phyloP scores from a whole-genome alignment of 1,140 invertebrate species.

The Drosophila carrolli region DNA sequence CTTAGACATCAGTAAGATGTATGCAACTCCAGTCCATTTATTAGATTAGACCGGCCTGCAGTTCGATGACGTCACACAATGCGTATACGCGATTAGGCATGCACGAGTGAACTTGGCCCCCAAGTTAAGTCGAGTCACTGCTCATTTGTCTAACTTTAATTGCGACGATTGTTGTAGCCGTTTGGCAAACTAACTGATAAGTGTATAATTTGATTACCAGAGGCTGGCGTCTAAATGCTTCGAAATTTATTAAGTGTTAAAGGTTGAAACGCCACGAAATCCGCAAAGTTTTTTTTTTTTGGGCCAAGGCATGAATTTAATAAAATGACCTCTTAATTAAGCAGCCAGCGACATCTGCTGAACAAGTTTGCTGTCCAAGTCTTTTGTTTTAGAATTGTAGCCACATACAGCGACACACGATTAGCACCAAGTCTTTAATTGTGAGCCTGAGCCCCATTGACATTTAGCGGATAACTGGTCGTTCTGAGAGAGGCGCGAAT shows the following conservation, averaged over 20 bases:
- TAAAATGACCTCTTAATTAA: conserved; percentile 46
- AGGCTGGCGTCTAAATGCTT: conserved; percentile 11
- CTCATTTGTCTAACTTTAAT: conserved; percentile 59
- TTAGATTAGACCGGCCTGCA: conserved; percentile 11
- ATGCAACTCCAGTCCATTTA: conserved; percentile 32
- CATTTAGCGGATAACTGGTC: conserved; percentile 67
- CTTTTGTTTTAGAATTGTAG: conserved; percentile 32
- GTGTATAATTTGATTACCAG: conserved; percentile 64
- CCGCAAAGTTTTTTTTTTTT: conserved; percentile 11
- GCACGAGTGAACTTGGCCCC: conserved; percentile 62
- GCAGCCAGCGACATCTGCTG: conserved; percentile 6
- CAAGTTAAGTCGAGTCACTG: conserved; percentile 38
- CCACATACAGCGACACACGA: background rate
- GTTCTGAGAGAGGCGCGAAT: conserved; percentile 26
- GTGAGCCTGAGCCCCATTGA: conserved; percentile 42
- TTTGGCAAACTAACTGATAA: conserved; percentile 60
- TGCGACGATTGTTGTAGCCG: conserved; percentile 50
- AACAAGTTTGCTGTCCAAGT: conserved; percentile 36
- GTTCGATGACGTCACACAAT: conserved; percentile 42
- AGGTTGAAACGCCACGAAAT: conserved; percentile 27
- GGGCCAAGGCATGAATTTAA: conserved; percentile 33
- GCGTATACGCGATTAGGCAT: conserved; percentile 71
- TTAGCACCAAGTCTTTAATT: conserved; percentile 44
- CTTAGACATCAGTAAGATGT: conserved; percentile 53
- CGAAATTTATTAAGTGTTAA: conserved; percentile 54